These are phyloP conservation scores for Dinomys branickii DNA, from an alignment of 2,113 vertebrate species.

Conservation along the genomic window DNA sequence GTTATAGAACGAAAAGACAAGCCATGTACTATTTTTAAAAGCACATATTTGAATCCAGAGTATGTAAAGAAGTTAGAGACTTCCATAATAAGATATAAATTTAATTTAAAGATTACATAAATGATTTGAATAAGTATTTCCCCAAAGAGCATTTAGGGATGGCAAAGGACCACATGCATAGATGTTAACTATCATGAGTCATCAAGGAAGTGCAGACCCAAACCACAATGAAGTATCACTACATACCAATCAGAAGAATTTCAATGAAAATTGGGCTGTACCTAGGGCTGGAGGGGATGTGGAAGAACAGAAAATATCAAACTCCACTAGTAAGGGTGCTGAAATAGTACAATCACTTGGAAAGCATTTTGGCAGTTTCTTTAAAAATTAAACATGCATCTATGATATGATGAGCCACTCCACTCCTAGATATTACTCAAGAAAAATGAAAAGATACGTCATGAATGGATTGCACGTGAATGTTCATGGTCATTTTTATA, in stretches of 20 bases:
- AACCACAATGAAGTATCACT: background rate
- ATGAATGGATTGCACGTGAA: background rate
- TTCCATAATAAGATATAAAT: background rate
- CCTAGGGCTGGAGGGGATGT: background rate
- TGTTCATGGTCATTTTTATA: background rate
- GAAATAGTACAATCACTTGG: background rate
- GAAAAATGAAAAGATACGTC: background rate
- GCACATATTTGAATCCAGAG: background rate
- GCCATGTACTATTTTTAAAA: background rate
- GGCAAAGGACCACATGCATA: background rate
- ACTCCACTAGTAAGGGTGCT: background rate
- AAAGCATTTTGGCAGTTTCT: background rate
- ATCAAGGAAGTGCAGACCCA: background rate
- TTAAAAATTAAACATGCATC: background rate
- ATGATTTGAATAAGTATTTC: background rate
- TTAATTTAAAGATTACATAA: background rate
- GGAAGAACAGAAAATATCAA: background rate
- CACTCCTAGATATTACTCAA: background rate
- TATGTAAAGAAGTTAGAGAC: background rate
- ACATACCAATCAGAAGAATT: background rate
- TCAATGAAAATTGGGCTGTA: background rate
- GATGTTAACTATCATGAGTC: background rate
- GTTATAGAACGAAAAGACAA: conserved; percentile 18
- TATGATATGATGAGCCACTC: background rate
- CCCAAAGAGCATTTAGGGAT: background rate